Evolutionary conservation across 2,113 vertebrate genomes (phyloP).

Genomic region (Halcyon malimbica): DNA sequence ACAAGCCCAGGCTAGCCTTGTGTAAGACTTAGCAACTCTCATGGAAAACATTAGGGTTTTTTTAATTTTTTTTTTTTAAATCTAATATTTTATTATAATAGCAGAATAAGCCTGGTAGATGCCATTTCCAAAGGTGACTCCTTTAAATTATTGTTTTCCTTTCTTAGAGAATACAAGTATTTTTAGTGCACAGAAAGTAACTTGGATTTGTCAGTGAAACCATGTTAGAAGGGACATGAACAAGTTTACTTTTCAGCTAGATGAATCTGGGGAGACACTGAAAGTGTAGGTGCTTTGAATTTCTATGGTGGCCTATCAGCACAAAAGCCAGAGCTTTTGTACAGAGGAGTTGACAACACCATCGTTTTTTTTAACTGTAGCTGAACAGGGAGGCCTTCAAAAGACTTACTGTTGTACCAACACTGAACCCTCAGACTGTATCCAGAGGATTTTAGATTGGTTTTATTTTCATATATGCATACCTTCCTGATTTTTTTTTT

Average conservation of each 20-base stretch:
- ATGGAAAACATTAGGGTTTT: neutral
- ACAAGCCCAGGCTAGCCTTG: neutral
- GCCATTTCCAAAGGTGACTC: neutral
- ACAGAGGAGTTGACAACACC: neutral
- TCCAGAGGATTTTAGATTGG: neutral
- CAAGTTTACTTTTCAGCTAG: neutral
- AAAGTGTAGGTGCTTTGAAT: neutral
- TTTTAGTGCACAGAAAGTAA: neutral
- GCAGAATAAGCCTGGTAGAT: neutral
- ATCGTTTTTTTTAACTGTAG: neutral
- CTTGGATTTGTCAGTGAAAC: neutral
- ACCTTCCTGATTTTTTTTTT: neutral
- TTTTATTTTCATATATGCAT: neutral
- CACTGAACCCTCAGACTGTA: neutral
- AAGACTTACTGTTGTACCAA: neutral
- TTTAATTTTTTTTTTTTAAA: too few relatives aligned
- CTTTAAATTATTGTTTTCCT: neutral
- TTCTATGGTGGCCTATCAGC: neutral
- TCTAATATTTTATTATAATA: too few relatives aligned
- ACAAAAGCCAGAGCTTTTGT: neutral
- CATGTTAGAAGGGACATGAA: accelerated
- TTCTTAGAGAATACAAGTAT: accelerated
- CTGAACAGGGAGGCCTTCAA: neutral
- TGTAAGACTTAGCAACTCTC: neutral
- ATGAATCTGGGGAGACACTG: neutral